Evolutionary conservation across 1,140 invertebrate species (phyloP).

Genomic region (Drosophila sturtevanti): DNA sequence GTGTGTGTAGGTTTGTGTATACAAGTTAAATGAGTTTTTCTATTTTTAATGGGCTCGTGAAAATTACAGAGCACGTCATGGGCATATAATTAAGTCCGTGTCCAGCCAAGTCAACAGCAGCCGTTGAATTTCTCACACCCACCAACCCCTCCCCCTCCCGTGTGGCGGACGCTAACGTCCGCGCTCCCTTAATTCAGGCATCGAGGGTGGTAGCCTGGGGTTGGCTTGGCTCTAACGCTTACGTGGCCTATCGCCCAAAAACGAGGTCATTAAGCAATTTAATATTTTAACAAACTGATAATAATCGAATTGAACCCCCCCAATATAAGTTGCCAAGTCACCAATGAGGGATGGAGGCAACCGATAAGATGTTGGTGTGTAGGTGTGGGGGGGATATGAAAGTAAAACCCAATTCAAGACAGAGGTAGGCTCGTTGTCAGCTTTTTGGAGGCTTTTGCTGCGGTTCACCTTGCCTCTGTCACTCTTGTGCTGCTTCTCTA

Average conservation of each 20-base stretch:
- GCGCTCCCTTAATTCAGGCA: neutral
- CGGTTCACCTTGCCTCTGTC: conserved; percentile 8
- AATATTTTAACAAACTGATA: conserved; percentile 80
- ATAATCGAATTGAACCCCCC: conserved; percentile 69
- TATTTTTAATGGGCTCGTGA: conserved; percentile 53
- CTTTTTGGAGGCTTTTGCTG: conserved; percentile 40
- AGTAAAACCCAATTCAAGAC: conserved; percentile 10
- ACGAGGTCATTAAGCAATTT: conserved; percentile 80
- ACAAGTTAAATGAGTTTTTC: conserved; percentile 55
- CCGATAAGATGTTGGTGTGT: too few relatives aligned
- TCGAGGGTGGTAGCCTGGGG: conserved; percentile 15
- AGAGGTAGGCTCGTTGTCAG: conserved; percentile 43
- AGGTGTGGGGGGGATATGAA: neutral
- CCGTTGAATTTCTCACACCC: conserved; percentile 56
- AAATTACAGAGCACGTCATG: conserved; percentile 64
- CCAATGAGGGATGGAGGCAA: neutral
- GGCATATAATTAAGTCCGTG: conserved; percentile 66
- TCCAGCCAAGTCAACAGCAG: conserved; percentile 68
- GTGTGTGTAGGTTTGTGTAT: conserved; percentile 17
- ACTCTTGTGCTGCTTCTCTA: conserved; percentile 19
- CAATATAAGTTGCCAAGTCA: conserved; percentile 10
- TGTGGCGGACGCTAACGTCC: neutral
- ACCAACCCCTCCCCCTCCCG: neutral
- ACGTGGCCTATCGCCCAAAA: conserved; percentile 64
- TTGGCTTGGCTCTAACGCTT: conserved; percentile 44